A percentile compares a stretch with the other conserved stretches of the same genome.
Conservation (phyloP, 2,113 vertebrate species). For the Cisticola juncidis region DNA sequence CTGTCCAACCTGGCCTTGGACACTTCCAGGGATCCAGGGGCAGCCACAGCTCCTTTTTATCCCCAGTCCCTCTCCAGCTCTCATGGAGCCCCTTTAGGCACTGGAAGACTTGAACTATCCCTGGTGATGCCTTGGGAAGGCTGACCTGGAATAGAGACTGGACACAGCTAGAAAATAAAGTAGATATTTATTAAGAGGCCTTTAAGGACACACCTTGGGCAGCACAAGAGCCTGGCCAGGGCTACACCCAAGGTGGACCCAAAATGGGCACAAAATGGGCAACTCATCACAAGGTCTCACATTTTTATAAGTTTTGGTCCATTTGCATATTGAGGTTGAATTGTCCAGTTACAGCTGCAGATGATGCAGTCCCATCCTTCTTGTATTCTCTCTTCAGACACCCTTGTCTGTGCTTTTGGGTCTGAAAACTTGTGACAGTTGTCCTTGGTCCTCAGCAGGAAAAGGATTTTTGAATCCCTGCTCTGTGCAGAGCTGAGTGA, state of each 20-base stretch:
- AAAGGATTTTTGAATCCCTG: background rate
- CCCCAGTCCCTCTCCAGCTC: background rate
- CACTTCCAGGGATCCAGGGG: background rate
- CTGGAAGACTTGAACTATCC: background rate
- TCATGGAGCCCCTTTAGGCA: background rate
- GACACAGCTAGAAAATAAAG: background rate
- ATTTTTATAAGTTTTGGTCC: background rate
- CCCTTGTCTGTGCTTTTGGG: background rate
- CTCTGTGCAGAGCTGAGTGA: background rate
- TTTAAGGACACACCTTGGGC: background rate
- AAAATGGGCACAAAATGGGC: background rate
- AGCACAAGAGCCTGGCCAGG: background rate
- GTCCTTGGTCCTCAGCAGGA: background rate
- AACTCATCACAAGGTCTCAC: rapidly evolving
- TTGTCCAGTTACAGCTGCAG: background rate
- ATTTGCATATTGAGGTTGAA: background rate
- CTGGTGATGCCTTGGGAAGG: background rate
- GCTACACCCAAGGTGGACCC: background rate
- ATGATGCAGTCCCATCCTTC: background rate
- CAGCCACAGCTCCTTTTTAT: background rate
- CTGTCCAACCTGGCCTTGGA: rapidly evolving
- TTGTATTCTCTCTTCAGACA: background rate
- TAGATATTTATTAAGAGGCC: background rate
- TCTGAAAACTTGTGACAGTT: background rate
- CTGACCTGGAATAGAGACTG: background rate